These are phyloP conservation scores for cattle (Bos taurus) DNA, from an alignment of 2,113 vertebrate genomes.

Conservation along the genomic window ARS-UCD2.0 NC_037350.1:51011001-51011500, in stretches of 20 bases:
- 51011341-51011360: background rate
- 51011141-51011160: background rate
- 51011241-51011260: background rate
- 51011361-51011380: background rate
- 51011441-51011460: background rate
- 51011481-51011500: background rate
- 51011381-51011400: fast-evolving
- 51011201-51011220: background rate
- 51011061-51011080: background rate
- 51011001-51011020: background rate
- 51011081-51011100: background rate
- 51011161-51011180: background rate
- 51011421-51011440: background rate
- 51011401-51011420: background rate
- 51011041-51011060: background rate
- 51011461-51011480: background rate
- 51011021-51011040: background rate
- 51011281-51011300: background rate
- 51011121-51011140: too few relatives aligned
- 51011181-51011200: background rate
- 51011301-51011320: background rate
- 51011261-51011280: background rate
- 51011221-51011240: background rate
- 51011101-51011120: background rate
- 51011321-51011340: background rate